Base-by-base conservation (phyloP, 2,888 invertebrate species). In the Xestia ashworthii region DNA sequence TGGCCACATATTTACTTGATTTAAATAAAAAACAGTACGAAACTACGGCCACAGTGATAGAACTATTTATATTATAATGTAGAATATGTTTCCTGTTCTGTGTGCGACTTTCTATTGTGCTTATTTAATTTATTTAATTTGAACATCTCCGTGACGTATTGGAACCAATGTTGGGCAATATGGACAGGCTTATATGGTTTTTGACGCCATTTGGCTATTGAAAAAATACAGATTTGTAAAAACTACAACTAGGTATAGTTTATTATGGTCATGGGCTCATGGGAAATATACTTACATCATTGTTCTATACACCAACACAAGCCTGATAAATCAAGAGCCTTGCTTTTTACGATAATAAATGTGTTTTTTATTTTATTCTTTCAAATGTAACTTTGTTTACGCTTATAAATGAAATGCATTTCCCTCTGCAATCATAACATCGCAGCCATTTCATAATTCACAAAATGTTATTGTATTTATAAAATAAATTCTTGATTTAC, bases 21-120 rank as follows among this genome's bases (percentile, higher is more conserved):
- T 91, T 91, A 79, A 91, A 91, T 91, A 91, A 90, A 91, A 90
- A 89, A 86, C 88, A 89, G 89, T 90, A 90, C 90, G 83, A 82
- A 83, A 71, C 83, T 62, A 67, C 67, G 62, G 46, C 83, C 89
- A 83, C 84, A 88, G 82, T 87, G 86, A 85, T 88, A 82, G 78
- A 89, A 90, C 89, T 90, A 91, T 92, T 90, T 90, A 87, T 89
- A 91, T 92, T 90, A 90, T 91, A 91, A 93, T 91, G 87, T 87
- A 81, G 74, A 88, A 85, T n/a, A n/a, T 79, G 74, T 88, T 92
- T 91, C 90, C 92, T 90, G 91, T 91, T 88, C 66, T 70, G 77
- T 86, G 84, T 85, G 86, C 87, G 85, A 91, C 92, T 92, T 92
- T 92, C 92, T 92, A 89, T 92, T 91, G 89, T 92, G 86, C 81